phyloP scores from a whole-genome alignment of 2,888 invertebrate genomes.

The Cerastoderma edule region DNA sequence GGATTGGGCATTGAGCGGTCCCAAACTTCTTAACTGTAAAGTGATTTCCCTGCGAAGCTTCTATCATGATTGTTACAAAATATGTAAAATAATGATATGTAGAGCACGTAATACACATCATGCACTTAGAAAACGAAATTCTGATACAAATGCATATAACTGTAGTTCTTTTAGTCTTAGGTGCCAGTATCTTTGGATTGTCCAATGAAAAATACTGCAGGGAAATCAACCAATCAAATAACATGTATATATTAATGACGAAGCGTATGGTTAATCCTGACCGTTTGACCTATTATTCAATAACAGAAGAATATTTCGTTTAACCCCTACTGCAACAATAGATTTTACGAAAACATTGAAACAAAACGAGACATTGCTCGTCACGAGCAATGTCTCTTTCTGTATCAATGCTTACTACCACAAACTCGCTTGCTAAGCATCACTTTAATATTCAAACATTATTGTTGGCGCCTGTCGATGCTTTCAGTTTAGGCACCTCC shows the following conservation, averaged over 20 bases:
- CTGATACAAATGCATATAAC: too few species aligned
- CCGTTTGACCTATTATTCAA: neutral
- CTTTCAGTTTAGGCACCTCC: too few species aligned
- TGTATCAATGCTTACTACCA: neutral
- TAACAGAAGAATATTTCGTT: neutral
- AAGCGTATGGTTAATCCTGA: neutral
- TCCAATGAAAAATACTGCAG: neutral
- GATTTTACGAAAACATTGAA: conserved; percentile 6
- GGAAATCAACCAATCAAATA: neutral
- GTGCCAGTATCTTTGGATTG: neutral
- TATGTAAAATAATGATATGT: too few species aligned
- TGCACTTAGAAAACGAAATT: too few species aligned
- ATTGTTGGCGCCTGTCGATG: too few species aligned
- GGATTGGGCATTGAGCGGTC: too few species aligned
- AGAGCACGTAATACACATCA: too few species aligned
- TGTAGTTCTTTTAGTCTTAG: neutral
- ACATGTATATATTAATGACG: neutral
- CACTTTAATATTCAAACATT: too few species aligned
- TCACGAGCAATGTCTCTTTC: neutral
- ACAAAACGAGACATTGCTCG: conserved; percentile 4
- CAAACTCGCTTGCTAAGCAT: too few species aligned
- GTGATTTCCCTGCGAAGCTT: too few species aligned
- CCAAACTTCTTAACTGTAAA: too few species aligned
- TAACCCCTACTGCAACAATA: neutral
- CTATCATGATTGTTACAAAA: too few species aligned